Base-by-base conservation (phyloP, 2,113 vertebrate genomes). In the Taxidea taxus region DNA sequence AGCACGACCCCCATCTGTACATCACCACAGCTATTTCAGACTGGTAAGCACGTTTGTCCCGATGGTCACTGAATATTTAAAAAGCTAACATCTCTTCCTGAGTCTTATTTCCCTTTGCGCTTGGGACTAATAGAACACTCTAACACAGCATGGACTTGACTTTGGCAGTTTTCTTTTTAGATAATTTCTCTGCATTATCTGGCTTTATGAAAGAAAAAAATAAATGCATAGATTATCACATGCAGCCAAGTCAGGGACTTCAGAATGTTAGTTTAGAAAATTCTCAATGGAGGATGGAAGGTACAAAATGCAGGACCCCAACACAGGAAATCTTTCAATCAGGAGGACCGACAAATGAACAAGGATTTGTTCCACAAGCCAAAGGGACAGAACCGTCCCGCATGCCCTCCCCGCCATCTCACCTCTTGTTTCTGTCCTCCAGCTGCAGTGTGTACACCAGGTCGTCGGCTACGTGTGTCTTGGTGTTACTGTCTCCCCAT, bases 361-460 rank as follows among this genome's bases (percentile, higher is more conserved):
- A 1, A 64, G 47, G 49, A 21, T 27, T 11, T 16, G 1, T 0
- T 44, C 47, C 4, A 0, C 7, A 21, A 58, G 56, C 20, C 49
- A 13, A 13, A 56, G 51, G 6, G 7, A 25, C 0, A 1, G 49
- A 9, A 3, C 27, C 3, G 12, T 0, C 2, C 0, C 0, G 0
- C 1, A 6, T 2, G 0, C 5, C 56, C 14, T 4, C 1, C 0
- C 0, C 6, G 3, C 12, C 1, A 0, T 2, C 98, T 92, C 95
- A 99, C 99, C 99, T 99, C 98, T 99, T 99, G 98, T 99, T 99
- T 97, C 99, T 99, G 98, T 99, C 99, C 97, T 99, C 99, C 98
- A 99, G 98, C 98, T 99, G 99, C 77, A 99, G 99, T 66, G 99
- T 99, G 96, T 99, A 99, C 84, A 99, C 99, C 95, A 99, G 97